These are phyloP conservation scores for Misgurnus anguillicaudatus DNA, from an alignment of 2,113 vertebrate species.

Conservation along the genomic window DNA sequence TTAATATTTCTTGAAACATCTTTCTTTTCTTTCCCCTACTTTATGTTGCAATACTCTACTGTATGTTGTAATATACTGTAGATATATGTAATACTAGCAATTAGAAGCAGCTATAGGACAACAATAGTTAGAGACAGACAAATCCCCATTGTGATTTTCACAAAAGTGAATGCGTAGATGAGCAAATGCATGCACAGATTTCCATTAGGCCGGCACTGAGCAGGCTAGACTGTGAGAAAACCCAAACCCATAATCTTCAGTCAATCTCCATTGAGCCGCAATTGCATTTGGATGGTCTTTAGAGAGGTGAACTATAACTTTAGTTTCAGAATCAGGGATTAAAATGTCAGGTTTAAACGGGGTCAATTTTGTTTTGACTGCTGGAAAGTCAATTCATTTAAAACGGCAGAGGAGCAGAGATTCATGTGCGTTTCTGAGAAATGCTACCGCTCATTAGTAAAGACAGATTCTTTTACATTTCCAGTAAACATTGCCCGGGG, in stretches of 20 bases:
- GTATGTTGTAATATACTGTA: not conserved
- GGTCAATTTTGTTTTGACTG: not conserved
- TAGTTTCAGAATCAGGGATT: not conserved
- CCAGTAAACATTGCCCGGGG: constrained; percentile 18
- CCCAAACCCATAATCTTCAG: constrained; percentile 57
- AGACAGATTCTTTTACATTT: constrained; percentile 21
- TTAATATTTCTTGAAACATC: no score
- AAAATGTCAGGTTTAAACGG: not conserved
- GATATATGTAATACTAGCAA: no score
- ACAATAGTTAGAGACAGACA: not conserved
- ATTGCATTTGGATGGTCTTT: constrained; percentile 55
- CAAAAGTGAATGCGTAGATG: constrained; percentile 31
- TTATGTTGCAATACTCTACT: no score
- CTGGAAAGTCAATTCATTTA: constrained; percentile 13
- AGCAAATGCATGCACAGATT: constrained; percentile 54
- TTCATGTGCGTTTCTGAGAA: not conserved
- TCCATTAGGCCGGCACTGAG: constrained; percentile 57
- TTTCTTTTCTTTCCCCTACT: no score
- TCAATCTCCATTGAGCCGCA: constrained; percentile 64
- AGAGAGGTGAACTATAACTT: constrained; percentile 16
- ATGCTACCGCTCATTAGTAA: constrained; percentile 11
- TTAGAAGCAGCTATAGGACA: no score
- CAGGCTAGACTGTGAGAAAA: constrained; percentile 58
- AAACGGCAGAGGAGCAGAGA: not conserved
- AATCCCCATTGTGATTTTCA: constrained; percentile 20